Evolutionary conservation across 2,888 invertebrate genomes (phyloP), one percentile per base, ranked within the genome.

Genomic region (Melieria omissa): DNA sequence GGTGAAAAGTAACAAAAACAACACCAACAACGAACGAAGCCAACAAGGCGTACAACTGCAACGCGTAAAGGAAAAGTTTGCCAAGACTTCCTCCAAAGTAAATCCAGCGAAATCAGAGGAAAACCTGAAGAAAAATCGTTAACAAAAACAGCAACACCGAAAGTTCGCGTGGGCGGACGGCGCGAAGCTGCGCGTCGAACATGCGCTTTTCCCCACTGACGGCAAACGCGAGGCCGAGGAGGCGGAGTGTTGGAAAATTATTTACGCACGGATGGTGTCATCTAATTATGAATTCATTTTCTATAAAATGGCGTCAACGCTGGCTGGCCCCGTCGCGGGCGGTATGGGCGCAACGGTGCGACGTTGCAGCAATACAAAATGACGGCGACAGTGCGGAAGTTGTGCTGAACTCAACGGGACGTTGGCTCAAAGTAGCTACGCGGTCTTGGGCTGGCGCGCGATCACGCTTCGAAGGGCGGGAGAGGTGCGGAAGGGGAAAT

Each of bases 221-320:
- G 41, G 45, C 10, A n/a, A 14, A n/a, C 14, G 64, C 61, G 69
- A 46, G 47, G 45, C 49, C 45, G 73, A 69, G 64, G 70, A 74
- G 74, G 79, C 69, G 77, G 75, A 77, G 75, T 77, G 29, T 29
- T 29, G 80, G 78, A 70, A 77, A 80, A 84, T 86, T 85, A 84
- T 86, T 85, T 81, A 86, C 87, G 86, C 87, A 85, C 86, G 84
- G 85, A 85, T 86, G 86, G 86, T 86, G 86, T 85, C 86, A 86
- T 86, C 86, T 86, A 86, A 86, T 86, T 86, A 86, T 83, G 81
- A 86, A 86, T 84, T 82, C 80, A 81, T 83, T 83, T 83, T 83
- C 76, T 76, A 76, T 71, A 70, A 69, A 73, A 71, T 72, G 70
- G 70, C 74, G 71, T 64, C 74, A 64, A 58, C 46, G 60, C 62